Evolutionary conservation across 2,113 vertebrate species (phyloP), one percentile per base, ranked within the genome.

Genomic region (Anthoscopus minutus): DNA sequence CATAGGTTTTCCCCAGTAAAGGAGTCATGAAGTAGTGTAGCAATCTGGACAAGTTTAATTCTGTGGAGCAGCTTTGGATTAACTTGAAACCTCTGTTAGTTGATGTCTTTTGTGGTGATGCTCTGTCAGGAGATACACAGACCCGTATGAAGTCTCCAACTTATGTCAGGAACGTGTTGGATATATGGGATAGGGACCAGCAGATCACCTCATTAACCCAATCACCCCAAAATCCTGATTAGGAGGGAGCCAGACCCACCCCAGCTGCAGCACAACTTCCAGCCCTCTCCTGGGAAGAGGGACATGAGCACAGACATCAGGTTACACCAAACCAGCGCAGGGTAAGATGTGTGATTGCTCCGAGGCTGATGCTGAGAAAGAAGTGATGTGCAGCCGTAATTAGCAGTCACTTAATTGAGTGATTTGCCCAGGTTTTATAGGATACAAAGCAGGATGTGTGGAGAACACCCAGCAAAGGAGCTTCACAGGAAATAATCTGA

Each of bases 331-430:
- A 12, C 14, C 13, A 35, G 30, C 22, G 9, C 31, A 15, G 44
- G 58, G 9, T 8, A 5, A 11, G 42, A 0, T 4, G 10, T 28
- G 4, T 24, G 12, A 21, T 11, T 64, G 77, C 38, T 5, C 16
- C 18, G 15, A 12, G 64, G 48, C 30, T 35, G 79, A 4, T 22
- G 84, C 33, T 10, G 62, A 86, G 35, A 62, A 17, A 56, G 56
- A 38, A 9, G 22, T 0, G 7, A 21, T 3, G 3, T 9, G 30
- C 19, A 10, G 53, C 38, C 0, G 0, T 71, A 25, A 67, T 82
- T 50, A 58, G 33, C 28, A 54, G 38, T 25, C 35, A 6, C 20
- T 14, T 25, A 42, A 31, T 11, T 1, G 30, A 57, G 74, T 6
- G 33, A 3, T 47, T 42, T 71, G 71, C 53, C 56, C 7, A 8